Base-by-base conservation (phyloP, 2,888 invertebrate genomes). In the Lycaena phlaeas region DNA sequence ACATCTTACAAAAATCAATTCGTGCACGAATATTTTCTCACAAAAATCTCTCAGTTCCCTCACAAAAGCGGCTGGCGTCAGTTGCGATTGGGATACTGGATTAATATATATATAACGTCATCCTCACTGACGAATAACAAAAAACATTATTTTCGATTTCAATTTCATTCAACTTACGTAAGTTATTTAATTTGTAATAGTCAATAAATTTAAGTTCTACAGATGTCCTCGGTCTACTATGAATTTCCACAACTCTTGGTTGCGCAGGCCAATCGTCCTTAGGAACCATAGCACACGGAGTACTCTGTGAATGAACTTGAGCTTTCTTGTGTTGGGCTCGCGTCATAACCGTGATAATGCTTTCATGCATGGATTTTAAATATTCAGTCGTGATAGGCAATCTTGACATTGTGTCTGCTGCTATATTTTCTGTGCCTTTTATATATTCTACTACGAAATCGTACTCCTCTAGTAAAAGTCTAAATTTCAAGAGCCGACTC, bases 31-130 rank as follows among this genome's bases (percentile, higher is more conserved):
- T 40, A 40, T 36, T 12, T 28, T 29, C 12, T 27, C 38, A 31
- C 42, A 40, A 37, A 45, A 39, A n/a, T n/a, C 30, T 18, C 18
- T 25, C 30, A 42, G 27, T 22, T 40, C 38, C 12, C 45, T 40
- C 45, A 26, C 42, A 36, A 42, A 45, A 11, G 15, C 26, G 27
- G 10, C 15, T 27, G 27, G 29, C 29, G 15, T 27, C 27, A 37
- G 27, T 10, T 37, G 37, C 10, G 37, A 37, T 37, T 7, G 37
- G n/a, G 26, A n/a, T 4, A 15, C 37, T 27, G 37, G 26, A 37
- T 37, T 37, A 1, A 27, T 27, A 37, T 14, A n/a, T n/a, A n/a
- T n/a, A 37, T 27, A 37, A 26, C 1, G 3, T n/a, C 15, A 37
- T 36, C n/a, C 5, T 14, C 9, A 9, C n/a, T 14, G 29, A 29